These are phyloP conservation scores for Crenichthys baileyi DNA, from an alignment of 2,797 vertebrate species.

Conservation along the genomic window DNA sequence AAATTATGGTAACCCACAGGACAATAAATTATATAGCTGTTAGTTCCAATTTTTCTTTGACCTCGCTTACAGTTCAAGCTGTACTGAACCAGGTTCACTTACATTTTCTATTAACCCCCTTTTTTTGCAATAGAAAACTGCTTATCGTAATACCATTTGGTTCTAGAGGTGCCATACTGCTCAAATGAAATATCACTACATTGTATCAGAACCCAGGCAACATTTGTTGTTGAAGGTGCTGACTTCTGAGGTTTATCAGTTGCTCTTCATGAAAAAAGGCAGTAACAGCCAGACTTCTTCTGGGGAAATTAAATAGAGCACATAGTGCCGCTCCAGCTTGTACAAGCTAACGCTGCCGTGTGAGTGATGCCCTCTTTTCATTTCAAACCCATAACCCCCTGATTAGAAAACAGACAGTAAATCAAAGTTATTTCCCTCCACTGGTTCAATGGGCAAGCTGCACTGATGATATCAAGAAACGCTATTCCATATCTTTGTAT, in stretches of 20 bases:
- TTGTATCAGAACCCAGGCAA: slow-evolving; percentile 15
- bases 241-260: slow-evolving; percentile 57
- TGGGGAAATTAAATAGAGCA: slow-evolving; percentile 35
- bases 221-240: slow-evolving; percentile 33
- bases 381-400: slow-evolving; percentile 9
- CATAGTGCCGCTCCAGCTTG: slow-evolving; percentile 29
- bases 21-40: slow-evolving; percentile 9
- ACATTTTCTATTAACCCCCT: slow-evolving; percentile 48
- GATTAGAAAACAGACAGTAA: slow-evolving; percentile 54
- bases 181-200: slow-evolving; percentile 28
- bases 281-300: slow-evolving; percentile 17
- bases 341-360: slow-evolving; percentile 35
- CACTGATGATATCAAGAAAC: slow-evolving; percentile 29
- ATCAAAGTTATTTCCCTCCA: slow-evolving; percentile 40
- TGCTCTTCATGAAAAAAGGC: slow-evolving; percentile 21
- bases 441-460: slow-evolving; percentile 20
- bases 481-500: slow-evolving; percentile 38
- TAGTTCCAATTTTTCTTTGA: neutral
- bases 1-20: slow-evolving; percentile 21
- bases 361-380: slow-evolving; percentile 44
- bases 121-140: slow-evolving; percentile 61
- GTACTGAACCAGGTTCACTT: slow-evolving; percentile 30
- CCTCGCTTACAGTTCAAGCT: slow-evolving; percentile 10
- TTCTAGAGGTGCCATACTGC: slow-evolving; percentile 38
- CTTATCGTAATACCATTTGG: slow-evolving; percentile 55